Conservation (phyloP, 2,888 invertebrate species). For the Blastobasis lacticolella region DNA sequence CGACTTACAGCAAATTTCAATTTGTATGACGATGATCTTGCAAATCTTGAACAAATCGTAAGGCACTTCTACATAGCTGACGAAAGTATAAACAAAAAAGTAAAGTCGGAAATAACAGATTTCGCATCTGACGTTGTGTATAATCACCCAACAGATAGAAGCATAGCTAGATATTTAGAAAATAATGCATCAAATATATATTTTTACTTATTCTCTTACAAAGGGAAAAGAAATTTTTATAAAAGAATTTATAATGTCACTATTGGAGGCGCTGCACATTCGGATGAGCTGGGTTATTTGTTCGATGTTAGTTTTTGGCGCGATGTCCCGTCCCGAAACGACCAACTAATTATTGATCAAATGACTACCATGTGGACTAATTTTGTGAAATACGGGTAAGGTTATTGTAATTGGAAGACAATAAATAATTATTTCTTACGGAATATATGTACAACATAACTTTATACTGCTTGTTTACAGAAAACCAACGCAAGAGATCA, state of each 20-base stretch:
- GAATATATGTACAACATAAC: too few relatives aligned
- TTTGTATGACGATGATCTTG: conserved; percentile 14
- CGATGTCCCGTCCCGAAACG: conserved; percentile 14
- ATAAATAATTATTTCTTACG: too few relatives aligned
- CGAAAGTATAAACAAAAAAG: conserved; percentile 16
- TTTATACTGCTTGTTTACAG: conserved; percentile 14
- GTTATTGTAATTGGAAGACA: too few relatives aligned
- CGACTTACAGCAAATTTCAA: conserved; percentile 13
- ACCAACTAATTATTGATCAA: conserved; percentile 34
- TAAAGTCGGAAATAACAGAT: conserved; percentile 21
- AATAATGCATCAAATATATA: conserved; percentile 27
- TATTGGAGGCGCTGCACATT: conserved; percentile 24
- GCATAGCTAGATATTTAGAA: conserved; percentile 26
- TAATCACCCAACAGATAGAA: conserved; percentile 31
- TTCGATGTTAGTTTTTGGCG: too few relatives aligned
- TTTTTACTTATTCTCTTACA: conserved; percentile 43
- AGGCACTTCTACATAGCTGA: conserved; percentile 40
- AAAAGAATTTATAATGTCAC: conserved; percentile 19
- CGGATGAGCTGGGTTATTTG: conserved; percentile 41
- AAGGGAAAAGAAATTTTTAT: conserved; percentile 26
- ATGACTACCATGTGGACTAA: conserved; percentile 55
- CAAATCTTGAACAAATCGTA: conserved; percentile 20
- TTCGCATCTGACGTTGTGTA: conserved; percentile 40
- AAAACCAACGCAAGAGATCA: conserved; percentile 33
- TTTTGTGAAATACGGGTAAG: conserved; percentile 47